Conservation (phyloP, 2,888 invertebrate genomes). For the Escarpia spicata region DNA sequence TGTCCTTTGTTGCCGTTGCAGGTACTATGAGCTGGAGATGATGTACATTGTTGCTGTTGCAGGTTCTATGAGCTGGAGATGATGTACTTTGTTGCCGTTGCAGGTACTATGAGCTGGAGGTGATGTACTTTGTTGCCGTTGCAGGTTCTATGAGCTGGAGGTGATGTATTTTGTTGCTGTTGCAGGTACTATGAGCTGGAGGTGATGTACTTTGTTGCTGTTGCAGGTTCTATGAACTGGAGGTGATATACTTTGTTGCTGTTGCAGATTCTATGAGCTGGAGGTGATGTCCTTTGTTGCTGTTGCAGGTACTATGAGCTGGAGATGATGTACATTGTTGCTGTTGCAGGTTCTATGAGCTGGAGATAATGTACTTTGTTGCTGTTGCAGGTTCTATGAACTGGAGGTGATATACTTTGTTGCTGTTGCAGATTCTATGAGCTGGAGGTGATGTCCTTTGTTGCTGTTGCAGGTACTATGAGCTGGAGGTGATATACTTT, state of each 20-base stretch:
- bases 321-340: neutral
- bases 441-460: no score
- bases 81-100: neutral
- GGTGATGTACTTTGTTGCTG: no score
- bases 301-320: slow-evolving; percentile 88
- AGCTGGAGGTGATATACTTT: neutral
- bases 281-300: slow-evolving; percentile 74
- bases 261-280: slow-evolving; percentile 89
- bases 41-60: no score
- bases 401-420: neutral
- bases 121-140: neutral
- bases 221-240: no score
- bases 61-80: no score
- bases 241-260: neutral
- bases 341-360: slow-evolving; percentile 68
- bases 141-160: slow-evolving; percentile 71
- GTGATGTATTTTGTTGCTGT: neutral
- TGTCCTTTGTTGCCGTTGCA: no score
- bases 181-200: no score
- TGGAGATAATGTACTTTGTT: neutral
- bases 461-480: no score
- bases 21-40: no score
- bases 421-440: no score
- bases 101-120: neutral
- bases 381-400: slow-evolving; percentile 71